Percentiles rank a stretch among this genome's conserved stretches.
Conservation (phyloP, 2,888 invertebrate species). For the Diogma glabrata region DNA sequence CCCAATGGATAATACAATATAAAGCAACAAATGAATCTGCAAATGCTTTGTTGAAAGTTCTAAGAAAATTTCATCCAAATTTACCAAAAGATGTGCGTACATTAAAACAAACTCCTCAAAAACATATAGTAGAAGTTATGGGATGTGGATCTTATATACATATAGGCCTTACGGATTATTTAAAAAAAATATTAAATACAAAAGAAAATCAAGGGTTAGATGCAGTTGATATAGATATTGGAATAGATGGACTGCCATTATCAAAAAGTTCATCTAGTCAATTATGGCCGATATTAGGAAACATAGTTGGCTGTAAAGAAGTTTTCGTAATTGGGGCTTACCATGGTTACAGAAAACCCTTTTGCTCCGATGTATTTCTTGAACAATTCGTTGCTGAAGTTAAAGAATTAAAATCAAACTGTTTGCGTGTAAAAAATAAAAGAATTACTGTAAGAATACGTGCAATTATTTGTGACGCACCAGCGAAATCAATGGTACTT, state of each 20-base stretch:
- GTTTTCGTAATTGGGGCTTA: background rate
- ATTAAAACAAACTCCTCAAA: background rate
- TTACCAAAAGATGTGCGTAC: background rate
- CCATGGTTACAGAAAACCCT: background rate
- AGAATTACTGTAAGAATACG: background rate
- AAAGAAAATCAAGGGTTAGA: background rate
- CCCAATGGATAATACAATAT: conserved; percentile 4
- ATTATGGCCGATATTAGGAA: background rate
- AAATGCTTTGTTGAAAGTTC: background rate
- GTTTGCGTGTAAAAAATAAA: background rate
- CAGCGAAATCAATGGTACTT: conserved; percentile 13
- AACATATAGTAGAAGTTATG: background rate
- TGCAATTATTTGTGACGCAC: conserved; percentile 14
- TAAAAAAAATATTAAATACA: background rate
- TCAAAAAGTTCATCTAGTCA: background rate
- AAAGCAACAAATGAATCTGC: background rate
- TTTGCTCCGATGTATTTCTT: background rate
- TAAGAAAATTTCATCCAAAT: background rate
- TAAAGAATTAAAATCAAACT: background rate
- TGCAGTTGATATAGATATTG: background rate
- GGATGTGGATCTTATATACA: background rate
- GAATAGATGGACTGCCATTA: background rate
- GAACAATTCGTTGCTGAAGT: background rate
- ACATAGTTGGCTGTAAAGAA: background rate
- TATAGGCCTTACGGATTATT: background rate